Evolutionary conservation across 1,140 invertebrate genomes (phyloP), one percentile per base, ranked within the genome.

Genomic region (Lordiphosa collinella): DNA sequence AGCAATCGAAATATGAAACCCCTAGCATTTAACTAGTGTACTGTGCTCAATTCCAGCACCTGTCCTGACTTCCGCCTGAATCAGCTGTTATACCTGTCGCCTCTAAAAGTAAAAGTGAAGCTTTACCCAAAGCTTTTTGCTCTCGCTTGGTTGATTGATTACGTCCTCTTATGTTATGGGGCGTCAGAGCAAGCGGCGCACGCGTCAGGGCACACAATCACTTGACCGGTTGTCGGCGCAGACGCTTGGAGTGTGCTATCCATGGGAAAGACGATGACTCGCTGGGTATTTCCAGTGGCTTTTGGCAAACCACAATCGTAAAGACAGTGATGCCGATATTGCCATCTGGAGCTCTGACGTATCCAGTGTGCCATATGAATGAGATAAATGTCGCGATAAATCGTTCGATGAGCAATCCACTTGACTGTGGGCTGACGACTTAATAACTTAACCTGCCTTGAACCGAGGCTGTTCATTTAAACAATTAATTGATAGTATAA

Each of bases 51-150:
- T 5, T 22, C 6, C 18, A 22, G 31, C 13, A 32, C 3, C n/a
- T 11, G 10, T 56, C 8, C n/a, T 10, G 16, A 2, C 3, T 13
- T 48, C 18, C 6, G 14, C 25, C 9, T 0, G 12, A 14, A 29
- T 16, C 51, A 49, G 10, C 25, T 56, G 60, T 43, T 44, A 1
- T 12, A 1, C n/a, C 37, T 54, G 57, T 14, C 50, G 16, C 38
- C 14, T 25, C 12, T 50, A 72, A 84, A 84, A 84, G 63, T 57
- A 84, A 84, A 64, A 82, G 76, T 76, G 25, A 51, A 58, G 67
- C 43, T 60, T 29, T 4, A 25, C 8, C 29, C 32, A 32, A 32
- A 68, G 65, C 65, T 68, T 35, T 41, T 43, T 52, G 47, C 32
- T 35, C 34, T 22, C 32, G 9, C 8, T 25, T 16, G 22, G 13